phyloP scores from a whole-genome alignment of 1,140 invertebrate species.

The Anastrepha ludens region DNA sequence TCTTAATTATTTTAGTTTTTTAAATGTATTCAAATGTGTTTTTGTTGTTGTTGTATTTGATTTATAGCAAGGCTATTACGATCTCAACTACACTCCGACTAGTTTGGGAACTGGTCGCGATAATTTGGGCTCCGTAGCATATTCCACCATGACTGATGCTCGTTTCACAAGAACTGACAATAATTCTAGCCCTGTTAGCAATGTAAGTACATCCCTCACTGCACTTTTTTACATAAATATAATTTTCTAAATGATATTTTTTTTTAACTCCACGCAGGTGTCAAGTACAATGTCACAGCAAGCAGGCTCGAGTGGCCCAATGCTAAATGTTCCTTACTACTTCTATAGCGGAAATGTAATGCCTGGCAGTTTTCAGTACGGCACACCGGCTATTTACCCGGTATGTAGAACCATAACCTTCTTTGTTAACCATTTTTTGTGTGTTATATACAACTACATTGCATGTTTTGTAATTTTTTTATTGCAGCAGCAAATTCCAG shows the following conservation, averaged over 20 bases:
- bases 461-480: constrained; percentile 52
- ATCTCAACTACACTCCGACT: constrained; percentile 81
- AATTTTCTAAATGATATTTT: background rate
- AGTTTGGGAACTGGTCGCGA: constrained; percentile 79
- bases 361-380: constrained; percentile 85
- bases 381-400: constrained; percentile 81
- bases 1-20: background rate
- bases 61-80: constrained; percentile 78
- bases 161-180: constrained; percentile 87
- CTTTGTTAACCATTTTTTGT: background rate
- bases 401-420: constrained; percentile 73
- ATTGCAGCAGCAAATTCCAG: constrained; percentile 78
- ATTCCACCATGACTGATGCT: constrained; percentile 83
- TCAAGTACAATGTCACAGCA: constrained; percentile 84
- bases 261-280: constrained; percentile 61
- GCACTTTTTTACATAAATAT: background rate
- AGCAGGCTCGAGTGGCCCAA: constrained; percentile 75
- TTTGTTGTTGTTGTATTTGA: background rate
- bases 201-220: constrained; percentile 63
- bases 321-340: constrained; percentile 78
- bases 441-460: background rate
- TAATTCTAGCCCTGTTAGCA: constrained; percentile 85
- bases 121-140: constrained; percentile 82
- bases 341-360: constrained; percentile 82
- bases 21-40: constrained; percentile 17